These are phyloP conservation scores for Trimorus sp. DNA, from an alignment of 2,888 invertebrate genomes.

Conservation along the genomic window DNA sequence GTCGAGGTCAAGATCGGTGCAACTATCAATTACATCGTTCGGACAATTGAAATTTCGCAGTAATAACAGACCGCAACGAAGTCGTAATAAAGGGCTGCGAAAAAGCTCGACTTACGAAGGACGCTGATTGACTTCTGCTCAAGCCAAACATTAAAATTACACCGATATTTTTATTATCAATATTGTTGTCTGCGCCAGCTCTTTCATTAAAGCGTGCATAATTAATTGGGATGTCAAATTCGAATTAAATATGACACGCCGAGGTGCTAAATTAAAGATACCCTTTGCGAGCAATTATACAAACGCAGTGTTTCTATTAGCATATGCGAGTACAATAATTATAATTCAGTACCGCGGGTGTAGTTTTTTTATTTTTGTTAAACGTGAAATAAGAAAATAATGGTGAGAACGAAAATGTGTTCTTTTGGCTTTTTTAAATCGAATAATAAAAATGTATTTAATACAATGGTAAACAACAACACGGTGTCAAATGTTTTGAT, in stretches of 20 bases:
- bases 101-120: constrained; percentile 60
- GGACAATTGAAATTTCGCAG: constrained; percentile 65
- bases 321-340: constrained; percentile 42
- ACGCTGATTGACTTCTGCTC: constrained; percentile 53
- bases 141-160: constrained; percentile 51
- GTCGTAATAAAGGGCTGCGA: constrained; percentile 56
- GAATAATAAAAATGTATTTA: too few relatives aligned
- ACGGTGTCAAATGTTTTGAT: too few relatives aligned
- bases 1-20: constrained; percentile 46
- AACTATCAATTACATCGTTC: constrained; percentile 64
- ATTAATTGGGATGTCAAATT: constrained; percentile 43
- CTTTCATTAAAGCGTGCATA: constrained; percentile 43
- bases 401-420: too few relatives aligned
- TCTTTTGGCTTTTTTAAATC: too few relatives aligned
- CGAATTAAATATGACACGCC: constrained; percentile 31
- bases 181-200: constrained; percentile 17
- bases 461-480: too few relatives aligned
- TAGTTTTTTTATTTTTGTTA: too few relatives aligned
- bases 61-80: constrained; percentile 64
- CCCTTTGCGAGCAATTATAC: constrained; percentile 31
- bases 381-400: too few relatives aligned
- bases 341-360: neutral
- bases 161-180: constrained; percentile 40
- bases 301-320: constrained; percentile 19
- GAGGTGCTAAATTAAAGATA: constrained; percentile 19